These are phyloP conservation scores for Apus apus DNA, from an alignment of 2,113 vertebrate genomes.

Conservation along the genomic window DNA sequence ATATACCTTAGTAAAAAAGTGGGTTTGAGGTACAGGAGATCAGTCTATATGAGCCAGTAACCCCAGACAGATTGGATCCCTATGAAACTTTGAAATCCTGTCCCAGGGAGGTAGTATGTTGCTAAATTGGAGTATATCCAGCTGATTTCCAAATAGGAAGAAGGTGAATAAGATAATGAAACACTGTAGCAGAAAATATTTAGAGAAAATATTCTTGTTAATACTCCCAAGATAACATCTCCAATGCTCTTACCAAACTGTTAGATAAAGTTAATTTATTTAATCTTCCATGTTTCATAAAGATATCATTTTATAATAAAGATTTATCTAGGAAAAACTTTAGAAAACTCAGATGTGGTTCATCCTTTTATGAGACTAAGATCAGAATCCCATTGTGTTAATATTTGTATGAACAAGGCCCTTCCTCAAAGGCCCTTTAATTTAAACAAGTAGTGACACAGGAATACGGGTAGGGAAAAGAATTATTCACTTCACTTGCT, in stretches of 20 bases:
- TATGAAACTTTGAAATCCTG: not conserved
- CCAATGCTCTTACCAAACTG: not conserved
- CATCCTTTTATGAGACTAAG: not conserved
- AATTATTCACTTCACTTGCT: not conserved
- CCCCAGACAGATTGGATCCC: not conserved
- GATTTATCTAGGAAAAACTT: not conserved
- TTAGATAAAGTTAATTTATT: not conserved
- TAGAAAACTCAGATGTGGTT: not conserved
- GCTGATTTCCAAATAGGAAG: not conserved
- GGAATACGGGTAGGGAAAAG: not conserved
- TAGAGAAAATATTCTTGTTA: not conserved
- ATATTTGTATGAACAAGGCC: not conserved
- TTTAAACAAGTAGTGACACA: not conserved
- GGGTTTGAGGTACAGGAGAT: not conserved
- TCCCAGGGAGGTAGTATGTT: not conserved
- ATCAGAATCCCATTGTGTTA: not conserved
- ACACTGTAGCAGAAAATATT: not conserved
- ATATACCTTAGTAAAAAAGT: not conserved
- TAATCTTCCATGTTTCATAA: not conserved
- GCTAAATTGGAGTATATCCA: not conserved
- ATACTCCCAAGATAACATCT: not conserved
- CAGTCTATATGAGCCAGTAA: rapidly evolving
- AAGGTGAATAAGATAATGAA: not conserved
- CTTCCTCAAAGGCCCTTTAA: not conserved
- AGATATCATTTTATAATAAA: not conserved